phyloP scores from a whole-genome alignment of 2,888 invertebrate genomes.

The Odontothrips loti region DNA sequence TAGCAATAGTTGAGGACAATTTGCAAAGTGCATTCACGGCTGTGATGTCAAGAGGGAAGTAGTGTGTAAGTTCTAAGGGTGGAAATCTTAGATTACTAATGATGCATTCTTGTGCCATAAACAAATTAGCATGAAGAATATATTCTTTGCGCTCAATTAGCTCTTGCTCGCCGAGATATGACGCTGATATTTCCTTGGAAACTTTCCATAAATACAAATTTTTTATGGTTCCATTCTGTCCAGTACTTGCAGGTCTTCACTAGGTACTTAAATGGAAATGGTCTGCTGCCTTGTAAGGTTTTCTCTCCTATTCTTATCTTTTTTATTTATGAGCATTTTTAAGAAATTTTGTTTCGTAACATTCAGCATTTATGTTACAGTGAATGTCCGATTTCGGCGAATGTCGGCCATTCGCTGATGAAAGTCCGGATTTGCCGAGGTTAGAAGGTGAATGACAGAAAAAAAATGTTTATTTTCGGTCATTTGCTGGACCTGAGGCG shows the following conservation, averaged over 20 bases:
- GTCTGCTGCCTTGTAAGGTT: not conserved
- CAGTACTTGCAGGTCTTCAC: not conserved
- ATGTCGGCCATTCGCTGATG: no score
- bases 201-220: not conserved
- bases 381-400: no score
- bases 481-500: no score
- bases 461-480: no score
- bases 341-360: no score
- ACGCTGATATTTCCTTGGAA: not conserved
- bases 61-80: slow-evolving; percentile 17
- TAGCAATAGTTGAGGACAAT: slow-evolving; percentile 10
- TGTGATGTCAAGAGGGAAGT: slow-evolving; percentile 22
- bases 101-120: slow-evolving; percentile 22
- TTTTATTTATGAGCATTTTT: not conserved
- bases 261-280: not conserved
- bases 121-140: not conserved
- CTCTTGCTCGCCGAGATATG: slow-evolving; percentile 6
- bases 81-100: slow-evolving; percentile 11
- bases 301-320: not conserved
- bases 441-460: no score
- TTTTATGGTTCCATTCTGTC: not conserved
- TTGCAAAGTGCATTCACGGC: slow-evolving; percentile 23
- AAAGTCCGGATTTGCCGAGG: no score
- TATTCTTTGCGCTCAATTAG: slow-evolving; percentile 17
- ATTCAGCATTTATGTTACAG: no score